These are phyloP conservation scores for Heliocidaris tuberculata DNA, from an alignment of 35 echinoderm and acorn worm species.

Conservation along the genomic window DNA sequence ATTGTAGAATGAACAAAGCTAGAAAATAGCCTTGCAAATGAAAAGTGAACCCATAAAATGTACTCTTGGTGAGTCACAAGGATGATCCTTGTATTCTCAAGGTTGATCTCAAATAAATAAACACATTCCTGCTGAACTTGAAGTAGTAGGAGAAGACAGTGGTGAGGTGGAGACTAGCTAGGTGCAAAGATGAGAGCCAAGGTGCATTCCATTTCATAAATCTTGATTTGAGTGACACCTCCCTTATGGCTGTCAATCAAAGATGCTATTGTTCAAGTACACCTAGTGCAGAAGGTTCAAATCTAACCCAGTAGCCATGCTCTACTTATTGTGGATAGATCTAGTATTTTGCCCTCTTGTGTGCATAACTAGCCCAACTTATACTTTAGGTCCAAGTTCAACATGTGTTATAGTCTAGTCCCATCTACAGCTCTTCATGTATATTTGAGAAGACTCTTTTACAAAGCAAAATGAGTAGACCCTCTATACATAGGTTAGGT, in stretches of 20 bases:
- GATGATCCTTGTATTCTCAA: too few species aligned
- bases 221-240: slow-evolving; percentile 22
- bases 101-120: too few species aligned
- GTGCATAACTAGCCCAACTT: not conserved
- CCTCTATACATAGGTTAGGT: not conserved
- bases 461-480: not conserved
- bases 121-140: too few species aligned
- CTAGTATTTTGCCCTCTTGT: not conserved
- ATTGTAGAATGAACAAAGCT: too few species aligned
- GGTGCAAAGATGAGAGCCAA: not conserved
- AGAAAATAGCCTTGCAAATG: too few species aligned
- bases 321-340: not conserved
- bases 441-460: not conserved
- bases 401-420: not conserved
- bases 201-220: slow-evolving; percentile 31
- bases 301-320: not conserved
- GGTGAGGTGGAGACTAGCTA: not conserved
- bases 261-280: not conserved
- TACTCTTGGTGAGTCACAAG: too few species aligned
- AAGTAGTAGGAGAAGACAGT: too few species aligned
- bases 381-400: not conserved
- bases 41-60: too few species aligned
- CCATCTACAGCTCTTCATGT: not conserved
- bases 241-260: not conserved
- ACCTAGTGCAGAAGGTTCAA: not conserved